Percentiles rank a stretch among this genome's conserved stretches.
These are phyloP conservation scores for Recurvirostra avosetta DNA, from an alignment of 2,113 vertebrate genomes.

Conservation along the genomic window DNA sequence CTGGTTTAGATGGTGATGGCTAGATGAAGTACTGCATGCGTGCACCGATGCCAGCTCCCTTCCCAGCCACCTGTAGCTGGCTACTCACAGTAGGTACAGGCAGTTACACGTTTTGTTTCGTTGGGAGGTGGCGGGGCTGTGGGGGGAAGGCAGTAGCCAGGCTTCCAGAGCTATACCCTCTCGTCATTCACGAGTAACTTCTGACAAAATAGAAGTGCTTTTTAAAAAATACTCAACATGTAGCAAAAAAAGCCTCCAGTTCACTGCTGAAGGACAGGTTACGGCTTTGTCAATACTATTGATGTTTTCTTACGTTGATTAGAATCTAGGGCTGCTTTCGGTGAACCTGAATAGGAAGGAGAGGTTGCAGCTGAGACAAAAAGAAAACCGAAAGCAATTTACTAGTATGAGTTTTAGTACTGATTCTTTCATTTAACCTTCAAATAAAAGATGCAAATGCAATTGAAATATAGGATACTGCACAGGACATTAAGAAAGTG, in stretches of 20 bases:
- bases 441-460: not conserved
- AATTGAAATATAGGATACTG: not conserved
- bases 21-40: not conserved
- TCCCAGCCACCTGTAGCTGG: not conserved
- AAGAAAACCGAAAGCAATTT: not conserved
- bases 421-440: not conserved
- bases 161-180: not conserved
- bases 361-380: not conserved
- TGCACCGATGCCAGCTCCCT: not conserved
- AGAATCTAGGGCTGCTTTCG: not conserved
- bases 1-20: not conserved
- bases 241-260: not conserved
- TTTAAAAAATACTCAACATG: not conserved
- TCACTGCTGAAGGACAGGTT: not conserved
- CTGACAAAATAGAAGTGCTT: not conserved
- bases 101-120: rapidly evolving
- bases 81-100: not conserved
- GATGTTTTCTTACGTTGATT: not conserved
- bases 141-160: not conserved
- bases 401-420: not conserved
- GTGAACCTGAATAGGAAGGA: not conserved
- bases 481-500: not conserved
- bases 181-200: rapidly evolving
- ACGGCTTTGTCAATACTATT: not conserved
- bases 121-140: not conserved